Evolutionary conservation across 2,113 vertebrate species (phyloP).

Genomic region (Amia ocellicauda): DNA sequence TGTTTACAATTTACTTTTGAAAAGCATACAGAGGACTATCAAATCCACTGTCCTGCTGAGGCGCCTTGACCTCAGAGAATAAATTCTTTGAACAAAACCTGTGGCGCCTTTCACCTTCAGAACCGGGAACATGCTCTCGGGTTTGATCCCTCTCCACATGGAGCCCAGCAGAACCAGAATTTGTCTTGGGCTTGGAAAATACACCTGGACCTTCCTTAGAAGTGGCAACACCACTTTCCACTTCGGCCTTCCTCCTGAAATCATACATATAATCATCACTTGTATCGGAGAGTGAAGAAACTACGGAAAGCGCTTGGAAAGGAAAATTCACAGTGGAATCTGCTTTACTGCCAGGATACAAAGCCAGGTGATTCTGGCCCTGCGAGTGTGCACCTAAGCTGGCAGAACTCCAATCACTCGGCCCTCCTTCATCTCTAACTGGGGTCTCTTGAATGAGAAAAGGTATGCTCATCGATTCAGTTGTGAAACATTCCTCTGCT

Average conservation of each 20-base stretch:
- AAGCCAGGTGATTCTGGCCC: constrained; percentile 23
- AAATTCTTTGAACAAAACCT: constrained; percentile 31
- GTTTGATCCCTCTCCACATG: not conserved
- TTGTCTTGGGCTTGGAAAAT: constrained; percentile 17
- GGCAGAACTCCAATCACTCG: constrained; percentile 53
- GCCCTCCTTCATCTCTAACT: constrained; percentile 61
- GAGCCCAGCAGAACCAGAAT: constrained; percentile 3
- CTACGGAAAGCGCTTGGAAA: constrained; percentile 8
- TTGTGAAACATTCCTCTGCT: not conserved
- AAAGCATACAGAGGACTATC: constrained; percentile 59
- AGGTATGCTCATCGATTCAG: constrained; percentile 17
- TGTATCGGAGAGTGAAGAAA: constrained; percentile 16
- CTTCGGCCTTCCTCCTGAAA: constrained; percentile 32
- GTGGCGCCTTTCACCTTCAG: constrained; percentile 37
- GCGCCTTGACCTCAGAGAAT: constrained; percentile 50
- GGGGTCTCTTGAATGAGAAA: constrained; percentile 58
- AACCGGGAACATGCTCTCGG: constrained; percentile 55
- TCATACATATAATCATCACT: constrained; percentile 18
- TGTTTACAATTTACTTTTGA: constrained; percentile 36
- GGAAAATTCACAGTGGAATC: constrained; percentile 32
- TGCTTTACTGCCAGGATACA: constrained; percentile 29
- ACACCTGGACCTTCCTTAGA: constrained; percentile 52
- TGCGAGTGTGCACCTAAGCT: constrained; percentile 2
- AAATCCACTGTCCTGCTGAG: constrained; percentile 76
- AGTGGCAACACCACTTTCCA: constrained; percentile 48